Evolutionary conservation across 2,888 invertebrate genomes (phyloP).

Genomic region (Hemithea aestivaria): DNA sequence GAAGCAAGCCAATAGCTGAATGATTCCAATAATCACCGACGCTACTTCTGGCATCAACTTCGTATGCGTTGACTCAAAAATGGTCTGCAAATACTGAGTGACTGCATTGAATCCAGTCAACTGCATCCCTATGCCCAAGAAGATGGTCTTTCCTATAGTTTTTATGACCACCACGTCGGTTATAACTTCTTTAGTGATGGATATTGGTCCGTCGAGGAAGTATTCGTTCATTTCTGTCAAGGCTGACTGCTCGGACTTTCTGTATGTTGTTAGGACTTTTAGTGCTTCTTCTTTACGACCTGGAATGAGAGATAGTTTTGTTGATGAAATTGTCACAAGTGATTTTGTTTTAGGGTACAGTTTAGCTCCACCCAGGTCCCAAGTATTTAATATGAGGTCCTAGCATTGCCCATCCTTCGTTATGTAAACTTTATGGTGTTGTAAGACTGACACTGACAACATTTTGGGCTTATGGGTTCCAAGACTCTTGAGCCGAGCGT

Average conservation of each 20-base stretch:
- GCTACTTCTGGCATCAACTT: slow-evolving; percentile 17
- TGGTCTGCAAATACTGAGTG: slow-evolving; percentile 16
- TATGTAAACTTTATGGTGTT: too few relatives aligned
- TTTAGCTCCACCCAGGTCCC: too few relatives aligned
- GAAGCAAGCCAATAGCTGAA: slow-evolving; percentile 14
- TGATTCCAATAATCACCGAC: slow-evolving; percentile 18
- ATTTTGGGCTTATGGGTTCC: too few relatives aligned
- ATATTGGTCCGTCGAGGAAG: background rate
- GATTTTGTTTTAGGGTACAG: too few relatives aligned
- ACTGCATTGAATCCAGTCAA: slow-evolving; percentile 18
- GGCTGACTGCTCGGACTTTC: slow-evolving; percentile 11
- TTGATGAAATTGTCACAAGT: too few relatives aligned
- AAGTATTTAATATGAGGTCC: too few relatives aligned
- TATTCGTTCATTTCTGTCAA: slow-evolving; percentile 19
- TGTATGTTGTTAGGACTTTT: slow-evolving; percentile 14
- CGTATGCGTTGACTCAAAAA: slow-evolving; percentile 18
- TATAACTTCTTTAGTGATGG: slow-evolving; percentile 7
- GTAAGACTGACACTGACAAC: too few relatives aligned
- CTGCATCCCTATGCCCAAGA: slow-evolving; percentile 11
- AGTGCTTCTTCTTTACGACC: slow-evolving; percentile 14
- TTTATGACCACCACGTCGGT: slow-evolving; percentile 15
- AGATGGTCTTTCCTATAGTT: slow-evolving; percentile 15
- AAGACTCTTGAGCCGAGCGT: too few relatives aligned
- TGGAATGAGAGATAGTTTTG: slow-evolving; percentile 2
- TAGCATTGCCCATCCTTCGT: too few relatives aligned